phyloP scores from a whole-genome alignment of 1,140 invertebrate genomes.

The Limonius californicus region DNA sequence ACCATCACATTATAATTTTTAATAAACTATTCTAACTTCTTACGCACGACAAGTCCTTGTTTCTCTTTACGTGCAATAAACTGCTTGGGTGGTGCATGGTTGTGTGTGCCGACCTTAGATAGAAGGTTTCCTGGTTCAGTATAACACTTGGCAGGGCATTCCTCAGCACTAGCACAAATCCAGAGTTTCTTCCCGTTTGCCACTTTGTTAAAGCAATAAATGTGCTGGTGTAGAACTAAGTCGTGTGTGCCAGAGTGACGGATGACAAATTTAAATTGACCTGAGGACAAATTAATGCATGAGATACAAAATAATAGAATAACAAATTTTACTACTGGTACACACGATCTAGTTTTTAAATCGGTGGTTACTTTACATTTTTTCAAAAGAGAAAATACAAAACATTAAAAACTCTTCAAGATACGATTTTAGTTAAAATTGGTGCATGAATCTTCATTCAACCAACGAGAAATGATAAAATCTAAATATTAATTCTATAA shows the following conservation, averaged over 20 bases:
- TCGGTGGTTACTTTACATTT: too few relatives aligned
- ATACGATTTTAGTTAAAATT: too few relatives aligned
- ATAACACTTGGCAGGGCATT: conserved; percentile 32
- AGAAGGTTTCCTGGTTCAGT: conserved; percentile 29
- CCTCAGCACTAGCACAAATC: conserved; percentile 23
- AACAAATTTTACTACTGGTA: too few relatives aligned
- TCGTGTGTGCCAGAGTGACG: conserved; percentile 17
- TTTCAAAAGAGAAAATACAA: too few relatives aligned
- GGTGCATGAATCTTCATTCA: too few relatives aligned
- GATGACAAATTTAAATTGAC: conserved; percentile 26
- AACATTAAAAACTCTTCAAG: too few relatives aligned
- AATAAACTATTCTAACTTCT: not conserved
- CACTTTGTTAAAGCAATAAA: conserved; percentile 29
- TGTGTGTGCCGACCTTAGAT: conserved; percentile 30
- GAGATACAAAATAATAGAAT: too few relatives aligned
- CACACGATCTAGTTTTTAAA: too few relatives aligned
- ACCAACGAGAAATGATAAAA: too few relatives aligned
- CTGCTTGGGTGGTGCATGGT: conserved; percentile 25
- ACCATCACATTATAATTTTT: too few relatives aligned
- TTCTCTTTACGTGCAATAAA: conserved; percentile 14
- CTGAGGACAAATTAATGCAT: conserved; percentile 29
- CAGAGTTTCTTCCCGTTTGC: conserved; percentile 26
- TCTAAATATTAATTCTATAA: too few relatives aligned
- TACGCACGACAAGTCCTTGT: not conserved
- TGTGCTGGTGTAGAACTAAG: conserved; percentile 31